Percentiles rank a stretch among this genome's conserved stretches.
phyloP scores from a whole-genome alignment of 2,888 invertebrate genomes.

The Lycocerus yunnanus region DNA sequence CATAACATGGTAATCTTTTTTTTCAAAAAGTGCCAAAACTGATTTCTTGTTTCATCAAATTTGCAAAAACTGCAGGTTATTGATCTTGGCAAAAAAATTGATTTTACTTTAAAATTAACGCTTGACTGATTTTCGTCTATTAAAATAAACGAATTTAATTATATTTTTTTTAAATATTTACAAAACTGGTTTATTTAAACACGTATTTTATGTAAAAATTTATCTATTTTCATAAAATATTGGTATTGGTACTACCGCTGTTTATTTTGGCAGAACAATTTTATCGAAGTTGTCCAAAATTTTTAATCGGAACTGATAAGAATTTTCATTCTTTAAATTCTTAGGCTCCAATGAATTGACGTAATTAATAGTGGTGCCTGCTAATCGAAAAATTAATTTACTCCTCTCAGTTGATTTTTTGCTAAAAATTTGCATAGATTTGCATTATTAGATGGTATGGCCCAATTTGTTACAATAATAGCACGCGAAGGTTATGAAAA shows the following conservation, averaged over 20 bases:
- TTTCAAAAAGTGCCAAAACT: neutral
- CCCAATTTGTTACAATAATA: neutral
- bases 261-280: neutral
- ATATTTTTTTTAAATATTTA: neutral
- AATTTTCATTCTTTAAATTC: neutral
- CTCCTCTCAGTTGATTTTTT: neutral
- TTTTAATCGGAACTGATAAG: neutral
- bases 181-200: neutral
- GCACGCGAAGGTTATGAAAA: neutral
- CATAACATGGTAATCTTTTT: neutral
- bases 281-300: neutral
- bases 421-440: neutral
- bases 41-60: neutral
- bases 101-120: neutral
- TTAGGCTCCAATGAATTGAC: neutral
- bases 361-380: neutral
- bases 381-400: neutral
- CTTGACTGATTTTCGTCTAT: neutral
- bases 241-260: neutral
- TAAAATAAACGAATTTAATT: neutral
- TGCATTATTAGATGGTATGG: neutral
- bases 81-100: neutral
- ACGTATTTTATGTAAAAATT: neutral
- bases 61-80: neutral
- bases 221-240: neutral